phyloP scores from a whole-genome alignment of 2,888 invertebrate genomes.

The Lasioglossum calceatum region DNA sequence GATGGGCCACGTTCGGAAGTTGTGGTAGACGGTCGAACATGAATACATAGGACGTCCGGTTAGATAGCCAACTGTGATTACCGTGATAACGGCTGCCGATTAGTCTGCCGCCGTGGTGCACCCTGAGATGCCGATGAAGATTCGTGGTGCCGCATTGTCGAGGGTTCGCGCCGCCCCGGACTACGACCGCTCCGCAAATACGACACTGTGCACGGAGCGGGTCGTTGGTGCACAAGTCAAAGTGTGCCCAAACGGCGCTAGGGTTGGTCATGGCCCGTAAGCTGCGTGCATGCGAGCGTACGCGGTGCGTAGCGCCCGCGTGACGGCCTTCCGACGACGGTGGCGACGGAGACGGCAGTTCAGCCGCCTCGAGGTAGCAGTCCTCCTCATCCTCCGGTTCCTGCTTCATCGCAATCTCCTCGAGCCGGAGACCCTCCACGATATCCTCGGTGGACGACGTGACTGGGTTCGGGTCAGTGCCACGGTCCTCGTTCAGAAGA shows the following conservation, averaged over 20 bases:
- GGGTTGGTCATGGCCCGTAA: slow-evolving; percentile 83
- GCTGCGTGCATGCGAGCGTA: slow-evolving; percentile 81
- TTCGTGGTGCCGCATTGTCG: slow-evolving; percentile 84
- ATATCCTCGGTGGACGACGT: slow-evolving; percentile 56
- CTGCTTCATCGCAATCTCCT: slow-evolving; percentile 77
- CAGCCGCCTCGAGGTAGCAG: slow-evolving; percentile 76
- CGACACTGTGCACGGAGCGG: slow-evolving; percentile 82
- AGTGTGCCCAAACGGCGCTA: slow-evolving; percentile 83
- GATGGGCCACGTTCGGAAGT: not conserved
- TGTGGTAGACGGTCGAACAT: not conserved
- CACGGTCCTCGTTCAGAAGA: slow-evolving; percentile 53
- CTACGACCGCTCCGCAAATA: slow-evolving; percentile 83
- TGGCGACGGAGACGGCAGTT: slow-evolving; percentile 61
- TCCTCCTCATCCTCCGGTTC: slow-evolving; percentile 81
- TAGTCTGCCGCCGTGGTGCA: slow-evolving; percentile 83
- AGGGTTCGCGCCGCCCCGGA: slow-evolving; percentile 82
- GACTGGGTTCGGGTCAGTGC: slow-evolving; percentile 28
- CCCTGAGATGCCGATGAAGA: slow-evolving; percentile 82
- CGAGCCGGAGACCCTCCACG: slow-evolving; percentile 54
- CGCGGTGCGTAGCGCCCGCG: slow-evolving; percentile 67
- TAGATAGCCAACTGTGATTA: slow-evolving; percentile 58
- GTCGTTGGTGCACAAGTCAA: slow-evolving; percentile 82
- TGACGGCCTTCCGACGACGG: slow-evolving; percentile 55
- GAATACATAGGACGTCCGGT: not conserved
- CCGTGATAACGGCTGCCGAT: slow-evolving; percentile 83